Evolutionary conservation across 2,113 vertebrate genomes (phyloP).

Genomic region (Cyanoderma ruficeps): DNA sequence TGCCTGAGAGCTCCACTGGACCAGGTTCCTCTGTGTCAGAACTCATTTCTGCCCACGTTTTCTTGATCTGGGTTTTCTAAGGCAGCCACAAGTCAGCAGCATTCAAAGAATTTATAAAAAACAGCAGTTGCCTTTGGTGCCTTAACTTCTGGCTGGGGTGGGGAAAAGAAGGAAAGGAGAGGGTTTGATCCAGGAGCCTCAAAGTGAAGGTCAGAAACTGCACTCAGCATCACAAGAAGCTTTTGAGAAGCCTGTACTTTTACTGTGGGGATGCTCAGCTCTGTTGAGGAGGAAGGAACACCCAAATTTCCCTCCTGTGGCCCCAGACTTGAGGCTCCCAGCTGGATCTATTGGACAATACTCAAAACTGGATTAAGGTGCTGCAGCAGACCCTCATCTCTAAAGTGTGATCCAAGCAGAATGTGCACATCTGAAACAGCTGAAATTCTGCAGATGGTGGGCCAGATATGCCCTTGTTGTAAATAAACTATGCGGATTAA

Average conservation of each 20-base stretch:
- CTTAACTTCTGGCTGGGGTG: background rate
- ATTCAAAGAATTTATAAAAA: background rate
- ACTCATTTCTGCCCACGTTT: background rate
- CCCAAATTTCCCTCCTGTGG: background rate
- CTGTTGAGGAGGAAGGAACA: background rate
- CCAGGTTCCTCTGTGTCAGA: background rate
- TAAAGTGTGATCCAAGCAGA: background rate
- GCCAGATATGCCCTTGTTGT: no score
- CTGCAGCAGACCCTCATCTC: background rate
- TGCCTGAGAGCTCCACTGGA: background rate
- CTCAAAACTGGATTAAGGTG: background rate
- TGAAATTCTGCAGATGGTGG: background rate
- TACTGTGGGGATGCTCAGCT: background rate
- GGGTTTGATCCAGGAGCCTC: background rate
- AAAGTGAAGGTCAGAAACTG: background rate
- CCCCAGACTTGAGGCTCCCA: background rate
- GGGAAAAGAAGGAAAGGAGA: background rate
- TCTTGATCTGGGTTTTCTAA: background rate
- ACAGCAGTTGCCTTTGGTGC: background rate
- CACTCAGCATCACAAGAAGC: background rate
- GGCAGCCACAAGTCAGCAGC: background rate
- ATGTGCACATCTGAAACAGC: background rate
- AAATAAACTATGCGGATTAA: no score
- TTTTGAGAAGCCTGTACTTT: background rate
- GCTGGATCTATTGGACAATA: background rate